A percentile compares a stretch with the other conserved stretches of the same genome.
Evolutionary conservation across 2,888 invertebrate genomes (phyloP).

Genomic region (Monopis laevigella): DNA sequence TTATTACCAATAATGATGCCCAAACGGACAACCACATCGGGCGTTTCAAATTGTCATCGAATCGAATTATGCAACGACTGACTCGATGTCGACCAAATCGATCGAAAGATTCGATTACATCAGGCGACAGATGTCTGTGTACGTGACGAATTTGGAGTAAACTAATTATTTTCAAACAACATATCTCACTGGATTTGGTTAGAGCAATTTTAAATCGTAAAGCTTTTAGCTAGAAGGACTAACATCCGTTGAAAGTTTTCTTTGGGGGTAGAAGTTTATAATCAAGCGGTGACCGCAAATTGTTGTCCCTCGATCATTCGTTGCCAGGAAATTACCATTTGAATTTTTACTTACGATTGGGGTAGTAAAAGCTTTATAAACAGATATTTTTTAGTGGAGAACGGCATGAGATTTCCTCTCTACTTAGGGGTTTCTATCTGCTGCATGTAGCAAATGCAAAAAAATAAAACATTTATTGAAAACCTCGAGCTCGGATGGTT

Average conservation of each 20-base stretch:
- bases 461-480: too few species aligned
- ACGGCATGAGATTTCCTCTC: too few species aligned
- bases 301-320: conserved; percentile 64
- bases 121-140: conserved; percentile 62
- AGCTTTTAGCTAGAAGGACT: conserved; percentile 19
- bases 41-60: conserved; percentile 58
- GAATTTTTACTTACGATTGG: conserved; percentile 56
- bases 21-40: conserved; percentile 27
- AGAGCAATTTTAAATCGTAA: conserved; percentile 21
- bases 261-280: conserved; percentile 45
- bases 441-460: too few species aligned
- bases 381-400: background rate
- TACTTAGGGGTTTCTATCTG: too few species aligned
- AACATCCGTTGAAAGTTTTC: conserved; percentile 21
- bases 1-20: conserved; percentile 52
- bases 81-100: conserved; percentile 40
- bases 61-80: conserved; percentile 56
- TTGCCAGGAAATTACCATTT: conserved; percentile 64
- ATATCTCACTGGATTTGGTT: conserved; percentile 23
- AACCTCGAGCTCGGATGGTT: too few species aligned
- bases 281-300: conserved; percentile 66
- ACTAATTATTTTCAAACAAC: conserved; percentile 31
- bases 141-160: conserved; percentile 64
- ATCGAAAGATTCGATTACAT: conserved; percentile 45
- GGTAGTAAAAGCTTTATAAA: conserved; percentile 27